Base-by-base conservation (phyloP, 2,113 vertebrate genomes). In the Myotis davidii region DNA sequence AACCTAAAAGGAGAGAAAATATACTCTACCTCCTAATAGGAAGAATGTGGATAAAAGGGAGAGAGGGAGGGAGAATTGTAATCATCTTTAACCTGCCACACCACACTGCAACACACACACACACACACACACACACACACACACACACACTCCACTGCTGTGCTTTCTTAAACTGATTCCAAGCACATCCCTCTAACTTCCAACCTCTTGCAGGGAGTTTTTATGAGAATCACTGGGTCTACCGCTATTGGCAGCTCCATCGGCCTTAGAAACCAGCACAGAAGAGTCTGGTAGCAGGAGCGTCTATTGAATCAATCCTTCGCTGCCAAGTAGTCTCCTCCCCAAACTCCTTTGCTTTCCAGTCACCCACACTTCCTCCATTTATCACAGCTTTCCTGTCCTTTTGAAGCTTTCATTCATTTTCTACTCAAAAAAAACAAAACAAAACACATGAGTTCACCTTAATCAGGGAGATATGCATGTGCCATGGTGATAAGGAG, bases 251-350 rank as follows among this genome's bases (percentile, higher is more conserved):
- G 70, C 61, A 96, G 65, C 34, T 79, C 50, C 70, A 21, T 79
- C 74, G 81, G 54, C 50, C 83, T 95, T 81, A 79, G 27, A 93
- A 85, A 83, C 61, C 84, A 69, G 54, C 72, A 59, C 64, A 86
- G 39, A 45, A 93, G 34, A 77, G 67, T 72, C 42, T 92, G 70
- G 50, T 45, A 81, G 67, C 65, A 89, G 81, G 20, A 87, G 25
- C 12, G 21, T 69, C 32, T 45, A 29, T 10, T 65, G 29, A 92
- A 48, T 85, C n/a, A 48, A 32, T 79, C n/a, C 32, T 64, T 65
- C 18, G 23, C 69, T 17, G 2, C 64, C 56, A 84, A 87, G 42
- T 21, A 52, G 27, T 65, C 50, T 92, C 64, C 67, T 79, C 45
- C 65, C 32, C 45, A 56, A 76, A 65, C 42, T 91, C 48, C 74